Evolutionary conservation across 2,113 vertebrate species (phyloP), one percentile per base, ranked within the genome.

Genomic region (Psilopsiagon aurifrons): DNA sequence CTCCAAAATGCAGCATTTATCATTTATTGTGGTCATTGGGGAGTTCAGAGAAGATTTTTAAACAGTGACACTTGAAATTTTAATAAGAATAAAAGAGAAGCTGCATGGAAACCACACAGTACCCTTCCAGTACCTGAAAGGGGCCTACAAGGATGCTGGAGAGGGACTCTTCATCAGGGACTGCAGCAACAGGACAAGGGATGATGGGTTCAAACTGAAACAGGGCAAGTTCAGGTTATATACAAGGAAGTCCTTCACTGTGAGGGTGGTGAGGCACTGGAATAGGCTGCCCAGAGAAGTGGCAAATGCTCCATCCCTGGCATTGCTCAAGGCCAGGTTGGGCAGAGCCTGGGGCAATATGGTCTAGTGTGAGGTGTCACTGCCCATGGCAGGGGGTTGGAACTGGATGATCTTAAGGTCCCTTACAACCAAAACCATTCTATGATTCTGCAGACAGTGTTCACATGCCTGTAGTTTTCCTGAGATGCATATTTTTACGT

Each of bases 401-500:
- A 57, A n/a, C 19, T n/a, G 31, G 19, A 13, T n/a, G 19, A 57
- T n/a, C 12, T n/a, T 57, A 57, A 57, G 2, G 31, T 14, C 55
- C 19, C n/a, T 9, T 57, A 4, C 31, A 57, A 57, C 55, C 55
- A 22, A n/a, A 57, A 57, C 31, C 33, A 57, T 22, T 57, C 55
- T n/a, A 14, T 57, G 10, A 15, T 59, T 79, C 43, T 46, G 63
- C 7, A 81, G 24, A 49, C 24, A 76, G 35, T 3, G 4, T 39
- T 69, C 66, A n/a, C 14, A 52, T 0, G 0, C 29, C 12, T 2
- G 0, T 78, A 62, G 20, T 17, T 64, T 46, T 73, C 4, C 5
- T 83, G 23, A 79, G 3, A n/a, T 20, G 25, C 0, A 0, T 37
- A 31, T 22, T 82, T 90, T 54, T 18, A 47, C 13, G 20, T 46